Conservation (phyloP, 2,888 invertebrate genomes). For the Sabatieria punctata region DNA sequence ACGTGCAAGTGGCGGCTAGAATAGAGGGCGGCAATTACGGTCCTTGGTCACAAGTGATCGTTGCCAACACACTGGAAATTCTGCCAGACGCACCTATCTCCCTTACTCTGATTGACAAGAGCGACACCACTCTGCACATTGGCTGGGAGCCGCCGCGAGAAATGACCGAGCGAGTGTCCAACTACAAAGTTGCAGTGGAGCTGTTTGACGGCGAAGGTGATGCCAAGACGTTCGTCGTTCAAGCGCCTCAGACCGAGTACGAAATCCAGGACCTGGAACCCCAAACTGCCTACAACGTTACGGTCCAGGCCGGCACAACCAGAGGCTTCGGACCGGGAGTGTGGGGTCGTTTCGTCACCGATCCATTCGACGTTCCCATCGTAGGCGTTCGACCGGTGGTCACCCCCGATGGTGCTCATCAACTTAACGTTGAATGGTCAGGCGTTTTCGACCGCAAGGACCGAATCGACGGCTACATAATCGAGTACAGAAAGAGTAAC, state of each 20-base stretch:
- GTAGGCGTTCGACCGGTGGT: constrained; percentile 20
- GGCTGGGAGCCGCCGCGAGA: constrained; percentile 27
- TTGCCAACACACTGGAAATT: constrained; percentile 28
- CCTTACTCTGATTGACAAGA: constrained; percentile 27
- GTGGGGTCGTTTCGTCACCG: constrained; percentile 25
- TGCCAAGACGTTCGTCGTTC: constrained; percentile 14
- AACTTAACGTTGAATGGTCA: constrained; percentile 27
- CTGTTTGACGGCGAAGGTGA: too few species aligned
- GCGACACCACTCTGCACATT: constrained; percentile 25
- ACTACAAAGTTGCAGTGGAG: constrained; percentile 10
- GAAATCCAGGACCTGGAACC: constrained; percentile 25
- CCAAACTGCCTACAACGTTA: constrained; percentile 29
- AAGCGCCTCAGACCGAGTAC: constrained; percentile 24
- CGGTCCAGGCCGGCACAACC: constrained; percentile 17
- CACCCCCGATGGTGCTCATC: constrained; percentile 24
- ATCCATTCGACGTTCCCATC: constrained; percentile 26
- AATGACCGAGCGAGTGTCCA: constrained; percentile 11
- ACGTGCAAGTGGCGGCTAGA: constrained; percentile 16
- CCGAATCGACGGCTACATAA: constrained; percentile 19
- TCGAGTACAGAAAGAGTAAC: constrained; percentile 23
- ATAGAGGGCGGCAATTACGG: constrained; percentile 29
- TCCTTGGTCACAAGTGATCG: constrained; percentile 22
- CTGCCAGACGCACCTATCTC: constrained; percentile 27
- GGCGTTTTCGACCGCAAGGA: constrained; percentile 24
- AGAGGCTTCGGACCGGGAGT: constrained; percentile 27